A percentile compares a stretch with the other conserved stretches of the same genome.
phyloP scores from a whole-genome alignment of 1,140 invertebrate genomes.

The Drosophila murphyi region DNA sequence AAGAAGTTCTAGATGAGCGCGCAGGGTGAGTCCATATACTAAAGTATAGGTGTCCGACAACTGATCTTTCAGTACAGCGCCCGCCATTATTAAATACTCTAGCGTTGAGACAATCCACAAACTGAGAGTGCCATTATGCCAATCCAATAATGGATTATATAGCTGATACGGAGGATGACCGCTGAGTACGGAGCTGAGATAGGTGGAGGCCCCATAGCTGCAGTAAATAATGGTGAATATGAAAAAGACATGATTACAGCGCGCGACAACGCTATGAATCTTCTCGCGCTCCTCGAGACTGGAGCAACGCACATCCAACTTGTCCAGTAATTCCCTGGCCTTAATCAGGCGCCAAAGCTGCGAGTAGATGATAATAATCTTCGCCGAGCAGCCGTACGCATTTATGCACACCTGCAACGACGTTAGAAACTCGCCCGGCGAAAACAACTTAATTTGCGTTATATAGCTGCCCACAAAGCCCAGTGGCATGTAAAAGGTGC shows the following conservation, averaged over 20 bases:
- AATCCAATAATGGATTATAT: conserved; percentile 56
- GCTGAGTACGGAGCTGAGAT: not conserved
- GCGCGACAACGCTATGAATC: not conserved
- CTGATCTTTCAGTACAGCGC: conserved; percentile 1
- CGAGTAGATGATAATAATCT: conserved; percentile 54
- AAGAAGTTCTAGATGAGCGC: conserved; percentile 40
- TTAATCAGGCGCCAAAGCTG: not conserved
- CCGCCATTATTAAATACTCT: conserved; percentile 8
- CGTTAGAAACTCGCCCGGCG: conserved; percentile 49
- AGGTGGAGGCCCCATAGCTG: not conserved
- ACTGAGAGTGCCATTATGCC: conserved; percentile 10
- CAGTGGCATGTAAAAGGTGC: conserved; percentile 53
- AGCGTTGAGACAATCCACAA: conserved; percentile 33
- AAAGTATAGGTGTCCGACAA: conserved; percentile 32
- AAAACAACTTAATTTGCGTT: too few species aligned
- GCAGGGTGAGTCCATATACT: conserved; percentile 37
- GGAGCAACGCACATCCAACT: conserved; percentile 60
- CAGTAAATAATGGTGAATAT: not conserved
- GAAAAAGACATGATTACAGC: not conserved
- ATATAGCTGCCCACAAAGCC: not conserved
- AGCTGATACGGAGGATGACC: conserved; percentile 35
- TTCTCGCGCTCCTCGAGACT: conserved; percentile 14
- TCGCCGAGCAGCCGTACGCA: conserved; percentile 63
- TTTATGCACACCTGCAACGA: conserved; percentile 69
- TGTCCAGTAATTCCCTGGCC: not conserved